A percentile compares a stretch with the other conserved stretches of the same genome.
Conservation (phyloP, 2,113 vertebrate species). For the Aptenodytes forsteri region DNA sequence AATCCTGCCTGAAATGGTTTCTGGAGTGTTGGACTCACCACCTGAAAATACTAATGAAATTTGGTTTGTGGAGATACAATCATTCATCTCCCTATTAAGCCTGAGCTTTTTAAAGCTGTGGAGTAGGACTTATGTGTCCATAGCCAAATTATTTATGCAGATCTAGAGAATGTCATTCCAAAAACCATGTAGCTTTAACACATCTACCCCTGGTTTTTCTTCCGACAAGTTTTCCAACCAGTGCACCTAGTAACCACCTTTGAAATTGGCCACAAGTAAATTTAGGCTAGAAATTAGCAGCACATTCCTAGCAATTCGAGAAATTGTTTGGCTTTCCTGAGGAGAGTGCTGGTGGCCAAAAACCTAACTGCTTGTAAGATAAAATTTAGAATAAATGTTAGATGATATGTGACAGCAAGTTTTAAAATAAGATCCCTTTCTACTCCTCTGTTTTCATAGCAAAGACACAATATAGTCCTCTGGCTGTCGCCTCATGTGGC, state of each 20-base stretch:
- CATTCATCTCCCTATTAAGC: neutral
- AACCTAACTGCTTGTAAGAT: neutral
- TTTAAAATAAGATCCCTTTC: neutral
- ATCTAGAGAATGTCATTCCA: neutral
- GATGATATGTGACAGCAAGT: neutral
- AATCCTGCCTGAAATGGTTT: neutral
- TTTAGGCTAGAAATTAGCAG: neutral
- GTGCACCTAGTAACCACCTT: neutral
- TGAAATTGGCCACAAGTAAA: neutral
- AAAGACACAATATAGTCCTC: neutral
- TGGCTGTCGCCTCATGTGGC: neutral
- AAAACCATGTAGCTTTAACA: neutral
- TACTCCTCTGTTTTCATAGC: neutral
- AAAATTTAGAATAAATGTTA: neutral
- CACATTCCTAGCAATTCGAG: neutral
- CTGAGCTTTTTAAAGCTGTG: neutral
- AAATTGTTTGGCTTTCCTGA: neutral
- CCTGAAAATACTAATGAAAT: slow-evolving; percentile 20
- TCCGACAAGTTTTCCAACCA: slow-evolving; percentile 9
- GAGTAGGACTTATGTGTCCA: neutral
- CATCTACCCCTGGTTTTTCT: neutral
- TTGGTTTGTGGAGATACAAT: neutral
- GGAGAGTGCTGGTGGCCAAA: neutral
- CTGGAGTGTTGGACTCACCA: neutral
- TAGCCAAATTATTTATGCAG: slow-evolving; percentile 50